A percentile compares a stretch with the other conserved stretches of the same genome.
phyloP scores from a whole-genome alignment of 2,113 vertebrate genomes.

The Orthonyx spaldingii region DNA sequence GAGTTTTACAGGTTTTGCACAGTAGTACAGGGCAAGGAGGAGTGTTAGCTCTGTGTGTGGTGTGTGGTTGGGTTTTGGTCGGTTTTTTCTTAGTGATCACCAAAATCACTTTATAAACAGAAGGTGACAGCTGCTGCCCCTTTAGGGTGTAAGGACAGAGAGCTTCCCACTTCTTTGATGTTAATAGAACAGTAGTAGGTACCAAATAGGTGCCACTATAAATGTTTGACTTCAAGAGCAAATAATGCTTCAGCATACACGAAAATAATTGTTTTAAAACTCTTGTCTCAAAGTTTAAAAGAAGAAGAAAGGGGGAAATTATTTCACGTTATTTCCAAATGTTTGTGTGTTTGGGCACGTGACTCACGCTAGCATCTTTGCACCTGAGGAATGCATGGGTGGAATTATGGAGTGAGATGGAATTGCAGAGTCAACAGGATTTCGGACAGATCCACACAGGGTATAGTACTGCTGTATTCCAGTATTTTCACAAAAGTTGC shows the following conservation, averaged over 20 bases:
- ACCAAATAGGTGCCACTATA: background rate
- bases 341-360: background rate
- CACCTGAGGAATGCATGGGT: background rate
- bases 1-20: background rate
- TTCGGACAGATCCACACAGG: background rate
- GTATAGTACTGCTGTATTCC: background rate
- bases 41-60: background rate
- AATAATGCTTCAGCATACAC: background rate
- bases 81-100: background rate
- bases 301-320: background rate
- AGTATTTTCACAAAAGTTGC: background rate
- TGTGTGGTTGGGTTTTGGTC: background rate
- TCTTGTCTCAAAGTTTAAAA: background rate
- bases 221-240: background rate
- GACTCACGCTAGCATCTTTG: background rate
- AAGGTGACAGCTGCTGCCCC: background rate
- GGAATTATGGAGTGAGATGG: background rate
- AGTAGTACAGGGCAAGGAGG: background rate
- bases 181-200: background rate
- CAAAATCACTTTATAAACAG: background rate
- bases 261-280: background rate
- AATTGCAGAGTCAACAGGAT: background rate
- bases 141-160: background rate
- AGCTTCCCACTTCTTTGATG: background rate
- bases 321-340: background rate